Base-by-base conservation (phyloP, 2,888 invertebrate genomes). In the Ernsta delagoae region DNA sequence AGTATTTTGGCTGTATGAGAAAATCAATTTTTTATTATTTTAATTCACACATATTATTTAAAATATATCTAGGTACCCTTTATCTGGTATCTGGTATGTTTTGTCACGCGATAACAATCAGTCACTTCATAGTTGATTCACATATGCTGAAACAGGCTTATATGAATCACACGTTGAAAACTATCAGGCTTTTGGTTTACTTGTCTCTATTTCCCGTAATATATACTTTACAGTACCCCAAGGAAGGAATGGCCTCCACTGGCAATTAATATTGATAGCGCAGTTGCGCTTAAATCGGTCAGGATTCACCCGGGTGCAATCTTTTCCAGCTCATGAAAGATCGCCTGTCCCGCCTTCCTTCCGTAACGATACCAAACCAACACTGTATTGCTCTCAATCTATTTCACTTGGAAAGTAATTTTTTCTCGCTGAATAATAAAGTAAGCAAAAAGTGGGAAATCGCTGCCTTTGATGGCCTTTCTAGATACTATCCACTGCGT, bases 301-400 rank as follows among this genome's bases (percentile, higher is more conserved):
- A 45, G 57, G 24, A 50, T 59, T 59, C 59, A 45, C 65, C 24
- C 48, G 59, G 59, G 65, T 50, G 65, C 65, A 59, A 65, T 65
- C 45, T 59, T 48, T 59, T 39, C 48, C 54, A 11, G 0, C 41
- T 43, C 59, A 16, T 65, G 39, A 65, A 65, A 9, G 39, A 65
- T 59, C 24, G 9, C 48, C 59, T 39, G 65, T 59, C 59, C 48
- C 12, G 16, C 34, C 12, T 12, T 48, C 12, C 48, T 48, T 54
- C 9, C 50, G 39, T 59, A 50, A 57, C 48, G 36, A 16, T 48
- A 65, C 39, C n/a, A 36, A 50, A 65, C 59, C 48, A 64, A 64
- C 64, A 43, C 48, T 43, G 9, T 9, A 43, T 43, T 9, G 43
- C 43, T 1, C 11, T 34, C 57, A 57, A 57, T 57, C 57, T 57